A percentile compares a stretch with the other conserved stretches of the same genome.
phyloP scores from a whole-genome alignment of 2,113 vertebrate species.

The Cinclus cinclus region DNA sequence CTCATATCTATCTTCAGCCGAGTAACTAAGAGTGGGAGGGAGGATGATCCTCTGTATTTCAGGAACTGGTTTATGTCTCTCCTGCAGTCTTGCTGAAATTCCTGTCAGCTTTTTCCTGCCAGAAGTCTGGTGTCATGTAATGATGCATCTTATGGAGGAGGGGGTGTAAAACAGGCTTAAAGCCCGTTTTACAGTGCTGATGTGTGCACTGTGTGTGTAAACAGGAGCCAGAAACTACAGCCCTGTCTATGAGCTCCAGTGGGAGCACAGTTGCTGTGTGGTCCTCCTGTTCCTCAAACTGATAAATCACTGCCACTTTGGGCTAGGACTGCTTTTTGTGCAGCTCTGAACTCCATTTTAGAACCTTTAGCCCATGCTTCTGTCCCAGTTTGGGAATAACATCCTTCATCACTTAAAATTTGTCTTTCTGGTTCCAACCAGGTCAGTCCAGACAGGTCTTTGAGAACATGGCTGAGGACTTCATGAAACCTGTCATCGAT shows the following conservation, averaged over 20 bases:
- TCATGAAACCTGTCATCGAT: conserved; percentile 89
- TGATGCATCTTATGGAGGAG: not conserved
- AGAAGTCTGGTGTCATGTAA: not conserved
- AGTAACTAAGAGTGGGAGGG: not conserved
- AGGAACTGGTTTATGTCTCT: not conserved
- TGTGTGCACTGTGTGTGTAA: not conserved
- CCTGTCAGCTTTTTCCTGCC: not conserved
- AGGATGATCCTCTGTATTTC: not conserved
- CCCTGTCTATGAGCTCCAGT: not conserved
- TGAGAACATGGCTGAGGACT: conserved; percentile 87
- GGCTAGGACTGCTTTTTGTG: not conserved
- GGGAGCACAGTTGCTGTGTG: not conserved
- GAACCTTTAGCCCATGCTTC: not conserved
- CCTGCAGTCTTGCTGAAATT: not conserved
- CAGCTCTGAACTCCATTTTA: not conserved
- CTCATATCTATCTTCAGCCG: not conserved
- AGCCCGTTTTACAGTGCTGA: not conserved
- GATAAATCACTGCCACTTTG: not conserved
- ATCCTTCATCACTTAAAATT: not conserved
- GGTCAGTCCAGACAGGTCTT: conserved; percentile 87
- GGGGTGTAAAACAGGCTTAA: not conserved
- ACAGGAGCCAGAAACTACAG: not conserved
- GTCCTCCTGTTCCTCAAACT: not conserved
- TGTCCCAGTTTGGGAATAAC: not conserved
- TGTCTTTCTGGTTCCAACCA: conserved; percentile 48